These are phyloP conservation scores for Ctena decussata DNA, from an alignment of 2,888 invertebrate genomes.

Conservation along the genomic window DNA sequence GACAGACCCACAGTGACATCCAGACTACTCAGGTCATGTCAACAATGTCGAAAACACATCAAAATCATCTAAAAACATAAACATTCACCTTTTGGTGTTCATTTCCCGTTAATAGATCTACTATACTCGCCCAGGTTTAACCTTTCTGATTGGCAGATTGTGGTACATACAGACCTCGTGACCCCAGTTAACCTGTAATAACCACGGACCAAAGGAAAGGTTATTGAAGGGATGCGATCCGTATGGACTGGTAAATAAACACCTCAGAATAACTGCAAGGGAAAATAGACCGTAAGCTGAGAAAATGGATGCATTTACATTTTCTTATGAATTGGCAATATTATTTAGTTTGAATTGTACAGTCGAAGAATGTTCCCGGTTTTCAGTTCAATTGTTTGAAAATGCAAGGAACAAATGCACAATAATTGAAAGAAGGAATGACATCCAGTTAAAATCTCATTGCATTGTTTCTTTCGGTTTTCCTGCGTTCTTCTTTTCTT, in stretches of 20 bases:
- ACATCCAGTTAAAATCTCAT: no score
- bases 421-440: no score
- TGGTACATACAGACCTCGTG: slow-evolving; percentile 48
- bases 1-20: slow-evolving; percentile 51
- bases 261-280: neutral
- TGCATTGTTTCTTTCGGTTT: no score
- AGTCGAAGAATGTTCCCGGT: no score
- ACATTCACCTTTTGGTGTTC: slow-evolving; percentile 32
- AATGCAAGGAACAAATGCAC: no score
- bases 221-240: slow-evolving; percentile 22
- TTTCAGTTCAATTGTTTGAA: no score
- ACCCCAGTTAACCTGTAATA: slow-evolving; percentile 47
- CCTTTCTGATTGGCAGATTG: slow-evolving; percentile 52
- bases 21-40: slow-evolving; percentile 59
- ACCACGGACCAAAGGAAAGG: slow-evolving; percentile 27
- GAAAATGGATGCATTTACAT: no score
- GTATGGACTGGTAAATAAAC: slow-evolving; percentile 44
- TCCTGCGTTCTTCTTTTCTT: no score
- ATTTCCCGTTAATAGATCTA: slow-evolving; percentile 46
- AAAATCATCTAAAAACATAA: slow-evolving; percentile 61
- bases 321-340: no score
- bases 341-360: no score
- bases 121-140: slow-evolving; percentile 36
- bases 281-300: no score
- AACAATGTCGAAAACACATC: slow-evolving; percentile 47